Evolutionary conservation across 2,797 vertebrate species (phyloP), one percentile per base, ranked within the genome.

Genomic region (Synaphobranchus kaupii): DNA sequence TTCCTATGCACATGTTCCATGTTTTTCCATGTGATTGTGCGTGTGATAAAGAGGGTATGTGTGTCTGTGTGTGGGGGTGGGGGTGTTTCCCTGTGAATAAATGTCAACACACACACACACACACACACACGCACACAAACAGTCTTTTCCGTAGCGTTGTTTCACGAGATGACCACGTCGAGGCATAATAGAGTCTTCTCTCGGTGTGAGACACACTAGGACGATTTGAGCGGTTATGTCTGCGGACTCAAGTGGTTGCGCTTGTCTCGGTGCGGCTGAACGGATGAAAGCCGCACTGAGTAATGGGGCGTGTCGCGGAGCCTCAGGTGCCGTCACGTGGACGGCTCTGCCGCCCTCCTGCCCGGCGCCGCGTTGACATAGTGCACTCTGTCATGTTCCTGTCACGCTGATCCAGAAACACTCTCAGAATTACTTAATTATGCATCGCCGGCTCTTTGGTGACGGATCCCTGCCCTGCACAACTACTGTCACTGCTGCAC

Each of bases 391-490:
- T 81, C 78, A 50, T 81, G 78, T 81, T 47, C 78, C 47, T 50
- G 78, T 81, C 78, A 50, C 47, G 3, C 44, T 25, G 20, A 81
- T 81, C 78, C 78, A 50, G 47, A 81, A 81, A 81, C 44, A 48
- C 78, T 81, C 78, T 81, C 78, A 81, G 20, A 50, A 81, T 81
- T 22, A 22, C 78, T 81, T 81, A 50, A 81, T 81, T 81, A 81
- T 81, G 78, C 78, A 81, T 81, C 78, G n/a, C 47, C 44, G 1
- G 12, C 78, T 81, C 47, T n/a, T 81, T 47, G 8, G 22, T 50
- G 22, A 50, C 12, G 20, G 22, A 10, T 68, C 22, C 78, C 9
- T 44, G 44, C 22, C 20, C 78, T n/a, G 47, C 73, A 22, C 34
- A 0, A 9, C 73, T 15, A 12, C 71, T 22, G 17, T 34, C 34